Evolutionary conservation across 2,113 vertebrate genomes (phyloP).

Genomic region (Thomomys bottae): DNA sequence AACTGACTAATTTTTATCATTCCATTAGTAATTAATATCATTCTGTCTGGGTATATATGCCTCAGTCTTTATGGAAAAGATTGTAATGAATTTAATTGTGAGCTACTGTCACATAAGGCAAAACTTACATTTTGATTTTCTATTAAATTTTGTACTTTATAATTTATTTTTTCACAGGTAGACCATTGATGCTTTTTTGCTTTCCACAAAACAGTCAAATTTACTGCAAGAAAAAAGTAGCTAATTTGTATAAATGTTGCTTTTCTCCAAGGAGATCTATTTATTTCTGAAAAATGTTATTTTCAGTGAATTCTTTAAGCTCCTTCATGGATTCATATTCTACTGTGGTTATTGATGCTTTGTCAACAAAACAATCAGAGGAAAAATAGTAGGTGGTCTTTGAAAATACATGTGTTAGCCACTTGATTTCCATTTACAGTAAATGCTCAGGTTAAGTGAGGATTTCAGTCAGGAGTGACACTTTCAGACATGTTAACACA

Average conservation of each 20-base stretch:
- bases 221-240: neutral
- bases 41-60: neutral
- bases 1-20: neutral
- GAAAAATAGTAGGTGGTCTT: neutral
- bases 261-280: neutral
- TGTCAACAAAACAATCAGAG: neutral
- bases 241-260: neutral
- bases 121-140: neutral
- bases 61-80: neutral
- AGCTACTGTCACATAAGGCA: neutral
- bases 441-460: conserved; percentile 21
- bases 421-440: conserved; percentile 38
- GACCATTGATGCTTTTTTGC: neutral
- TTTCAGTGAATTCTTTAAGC: neutral
- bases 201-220: neutral
- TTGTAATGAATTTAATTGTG: neutral
- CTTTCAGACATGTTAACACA: conserved; percentile 18
- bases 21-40: neutral
- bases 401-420: neutral
- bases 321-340: neutral
- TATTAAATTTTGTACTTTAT: neutral
- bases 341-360: neutral
- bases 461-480: neutral
- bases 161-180: neutral
- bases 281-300: neutral